Evolutionary conservation across 2,888 invertebrate species (phyloP), one percentile per base, ranked within the genome.

Genomic region (Pollenia labialis): DNA sequence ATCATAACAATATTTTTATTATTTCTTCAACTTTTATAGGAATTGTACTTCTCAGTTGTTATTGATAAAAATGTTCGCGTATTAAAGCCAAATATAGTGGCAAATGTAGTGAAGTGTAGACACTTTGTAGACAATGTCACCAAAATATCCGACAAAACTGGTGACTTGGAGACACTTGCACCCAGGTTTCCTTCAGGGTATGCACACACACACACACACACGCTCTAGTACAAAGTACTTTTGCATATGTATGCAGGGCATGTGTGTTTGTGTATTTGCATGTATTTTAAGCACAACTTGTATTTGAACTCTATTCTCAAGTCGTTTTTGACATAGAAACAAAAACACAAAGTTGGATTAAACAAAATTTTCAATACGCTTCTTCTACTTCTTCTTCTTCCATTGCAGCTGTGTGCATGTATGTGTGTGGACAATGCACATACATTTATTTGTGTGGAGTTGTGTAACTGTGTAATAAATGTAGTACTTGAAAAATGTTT

Each of bases 251-350:
- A 23, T 16, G n/a, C 32, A 4, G 32, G 18, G 32, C n/a, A 16
- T 44, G 54, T 77, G 81, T 23, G 10, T 14, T 40, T 62, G 42
- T 66, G 46, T 42, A 6, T 56, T 12, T 54, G 64, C 42, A n/a
- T 62, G 40, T 18, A 32, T 9, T 52, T 58, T 76, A 76, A 64
- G 40, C 52, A 66, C 66, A 75, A 66, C 66, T 66, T 81, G 66
- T 64, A 69, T 79, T 79, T 66, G 69, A 75, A 77, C 77, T 72
- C 42, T 48, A 72, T 79, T 79, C 58, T 58, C 66, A 79, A 79
- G 83, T 66, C 66, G 52, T 66, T 79, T 71, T 66, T 84, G 77
- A 79, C 72, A 84, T 66, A 79, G 58, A 79, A 84, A 77, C 62
- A 50, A 50, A 71, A 76, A 50, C 44, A 84, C 66, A 79, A 79